Evolutionary conservation across 2,113 vertebrate genomes (phyloP).

Genomic region (Bufo gargarizans): DNA sequence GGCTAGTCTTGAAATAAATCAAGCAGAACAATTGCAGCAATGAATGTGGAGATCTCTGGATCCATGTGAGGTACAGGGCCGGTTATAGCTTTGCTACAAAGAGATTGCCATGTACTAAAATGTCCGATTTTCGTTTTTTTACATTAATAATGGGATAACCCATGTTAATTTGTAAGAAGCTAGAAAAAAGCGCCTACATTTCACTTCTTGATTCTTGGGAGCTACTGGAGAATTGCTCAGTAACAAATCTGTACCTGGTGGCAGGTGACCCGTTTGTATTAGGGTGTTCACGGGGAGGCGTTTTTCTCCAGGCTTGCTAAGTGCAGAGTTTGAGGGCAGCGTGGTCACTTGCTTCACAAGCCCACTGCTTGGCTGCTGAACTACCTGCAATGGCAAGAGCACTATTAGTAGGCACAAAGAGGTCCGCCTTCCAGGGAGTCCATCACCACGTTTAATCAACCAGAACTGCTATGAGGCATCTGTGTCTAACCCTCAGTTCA

Average conservation of each 20-base stretch:
- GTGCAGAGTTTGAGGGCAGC: constrained; percentile 57
- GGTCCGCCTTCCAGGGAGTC: constrained; percentile 43
- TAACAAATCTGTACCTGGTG: constrained; percentile 62
- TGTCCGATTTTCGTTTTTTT: too few species aligned
- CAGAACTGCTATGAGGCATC: constrained; percentile 38
- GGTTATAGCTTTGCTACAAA: too few species aligned
- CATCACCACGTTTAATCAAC: constrained; percentile 46
- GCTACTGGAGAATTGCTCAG: background rate
- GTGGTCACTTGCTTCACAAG: constrained; percentile 68
- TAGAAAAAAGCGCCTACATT: background rate
- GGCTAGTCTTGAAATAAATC: too few species aligned
- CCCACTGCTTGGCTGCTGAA: constrained; percentile 74
- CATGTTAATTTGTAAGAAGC: background rate
- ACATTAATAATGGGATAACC: too few species aligned
- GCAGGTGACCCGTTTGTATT: constrained; percentile 65
- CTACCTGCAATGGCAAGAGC: constrained; percentile 70
- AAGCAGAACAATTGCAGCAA: too few species aligned
- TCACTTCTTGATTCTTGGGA: background rate
- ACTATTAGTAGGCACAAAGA: constrained; percentile 30
- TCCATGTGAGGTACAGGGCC: too few species aligned
- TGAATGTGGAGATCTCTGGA: too few species aligned
- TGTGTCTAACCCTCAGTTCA: constrained; percentile 44
- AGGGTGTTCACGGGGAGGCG: constrained; percentile 60
- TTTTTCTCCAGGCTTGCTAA: constrained; percentile 66
- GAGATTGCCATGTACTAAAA: too few species aligned